Evolutionary conservation across 2,113 vertebrate genomes (phyloP).

Genomic region (Heterocephalus glaber): DNA sequence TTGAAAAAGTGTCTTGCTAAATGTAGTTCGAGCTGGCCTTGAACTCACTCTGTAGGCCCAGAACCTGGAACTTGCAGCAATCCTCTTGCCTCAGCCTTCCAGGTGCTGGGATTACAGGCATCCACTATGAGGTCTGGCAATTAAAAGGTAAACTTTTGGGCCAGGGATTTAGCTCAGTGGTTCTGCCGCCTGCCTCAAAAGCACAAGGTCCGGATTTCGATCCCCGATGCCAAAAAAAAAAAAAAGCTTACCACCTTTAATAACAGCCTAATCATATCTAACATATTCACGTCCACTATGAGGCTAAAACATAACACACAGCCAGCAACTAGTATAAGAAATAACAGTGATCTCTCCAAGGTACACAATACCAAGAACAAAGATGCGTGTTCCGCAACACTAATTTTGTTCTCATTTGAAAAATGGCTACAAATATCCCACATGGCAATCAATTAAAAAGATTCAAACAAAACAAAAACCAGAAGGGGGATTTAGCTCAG

Average conservation of each 20-base stretch:
- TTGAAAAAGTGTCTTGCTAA: not conserved
- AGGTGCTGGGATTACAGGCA: not conserved
- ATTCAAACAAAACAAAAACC: slow-evolving; percentile 12
- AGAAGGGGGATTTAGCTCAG: too few relatives aligned
- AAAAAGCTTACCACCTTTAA: not conserved
- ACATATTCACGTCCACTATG: not conserved
- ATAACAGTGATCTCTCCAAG: not conserved
- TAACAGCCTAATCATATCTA: not conserved
- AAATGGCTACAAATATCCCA: slow-evolving; percentile 34
- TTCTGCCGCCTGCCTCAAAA: too few relatives aligned
- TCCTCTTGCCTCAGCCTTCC: not conserved
- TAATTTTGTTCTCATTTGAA: not conserved
- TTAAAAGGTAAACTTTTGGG: not conserved
- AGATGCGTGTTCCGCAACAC: not conserved
- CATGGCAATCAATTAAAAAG: slow-evolving; percentile 29
- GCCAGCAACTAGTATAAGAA: not conserved
- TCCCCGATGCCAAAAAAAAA: too few relatives aligned
- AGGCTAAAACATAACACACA: slow-evolving; percentile 36
- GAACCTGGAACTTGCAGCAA: not conserved
- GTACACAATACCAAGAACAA: not conserved
- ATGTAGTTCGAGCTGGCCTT: not conserved
- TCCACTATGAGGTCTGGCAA: not conserved
- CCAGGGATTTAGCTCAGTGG: too few relatives aligned
- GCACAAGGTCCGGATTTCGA: too few relatives aligned
- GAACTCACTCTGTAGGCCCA: not conserved